Evolutionary conservation across 2,888 invertebrate species (phyloP), one percentile per base, ranked within the genome.

Genomic region (Phengaris arion): DNA sequence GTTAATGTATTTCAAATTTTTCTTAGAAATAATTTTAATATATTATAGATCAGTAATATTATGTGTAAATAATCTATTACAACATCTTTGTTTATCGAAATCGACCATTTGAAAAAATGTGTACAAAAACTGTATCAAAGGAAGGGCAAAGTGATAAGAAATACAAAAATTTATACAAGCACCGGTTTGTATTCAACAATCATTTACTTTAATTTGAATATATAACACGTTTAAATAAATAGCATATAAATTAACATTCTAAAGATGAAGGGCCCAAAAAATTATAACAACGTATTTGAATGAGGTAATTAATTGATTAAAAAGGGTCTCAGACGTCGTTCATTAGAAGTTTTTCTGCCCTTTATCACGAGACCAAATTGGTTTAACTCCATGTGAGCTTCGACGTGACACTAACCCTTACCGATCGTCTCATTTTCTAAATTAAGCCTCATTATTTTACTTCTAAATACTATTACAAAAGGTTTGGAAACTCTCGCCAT

Each of bases 271-370:
- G 54, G 79, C 81, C 83, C 82, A 57, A 74, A 55, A 68, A 75
- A 68, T 82, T 79, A 81, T 82, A 81, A 88, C 88, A 88, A 87
- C 88, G 85, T 84, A 85, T 85, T 85, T 85, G 84, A 85, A 88
- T 87, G 83, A 87, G 84, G 86, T 90, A 90, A 90, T 91, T 90
- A 91, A 90, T 91, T 91, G 90, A 91, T 91, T 89, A 88, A 89
- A 90, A 91, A 88, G 91, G 90, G 89, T 83, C 84, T 81, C 72
- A 54, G 54, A 72, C 54, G 82, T 81, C 85, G 84, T 88, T 91
- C 91, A 89, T 90, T 90, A 89, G 86, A 92, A 91, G 89, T 90
- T 91, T 89, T 90, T 89, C 89, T 75, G 68, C 48, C 74, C 74
- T 68, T 68, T 68, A 85, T 83, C 83, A 83, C 77, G 82, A 84